Evolutionary conservation across 2,888 invertebrate genomes (phyloP), one percentile per base, ranked within the genome.

Genomic region (Colletes collaris): DNA sequence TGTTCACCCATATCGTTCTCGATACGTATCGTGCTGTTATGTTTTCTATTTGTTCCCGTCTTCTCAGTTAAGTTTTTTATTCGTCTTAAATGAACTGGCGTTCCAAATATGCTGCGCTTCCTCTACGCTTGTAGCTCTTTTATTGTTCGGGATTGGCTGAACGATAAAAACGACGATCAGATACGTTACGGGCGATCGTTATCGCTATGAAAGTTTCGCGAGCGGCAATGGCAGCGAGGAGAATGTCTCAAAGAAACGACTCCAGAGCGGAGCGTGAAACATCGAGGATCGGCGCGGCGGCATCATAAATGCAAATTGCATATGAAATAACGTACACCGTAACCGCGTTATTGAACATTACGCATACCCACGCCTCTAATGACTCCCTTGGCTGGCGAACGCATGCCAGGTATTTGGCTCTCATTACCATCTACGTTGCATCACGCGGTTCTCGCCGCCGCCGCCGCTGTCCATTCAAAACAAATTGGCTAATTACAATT

Each of bases 401-500:
- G 52, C 66, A 81, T 55, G 67, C 60, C 70, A 68, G 67, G 76
- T 78, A 76, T 84, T 84, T 79, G 76, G 76, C 44, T 58, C 82
- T 84, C 73, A 74, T 80, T 80, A 79, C 63, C 76, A 80, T 84
- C 66, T 64, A 62, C 65, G 80, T 83, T 83, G 76, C 83, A 74
- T 78, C 84, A 79, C 66, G 40, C 65, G 35, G 10, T 27, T 71
- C 62, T 55, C 64, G 8, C 35, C 37, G 35, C 52, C 53, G 52
- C 10, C 49, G 46, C 11, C 27, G 55, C 62, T 55, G 66, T 56
- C 62, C 73, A 68, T 78, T 79, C 74, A 59, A 76, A 78, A 76
- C 77, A 76, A 85, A 82, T 85, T 78, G 74, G 68, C 67, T 80
- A 70, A 82, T 84, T 85, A 79, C 76, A 72, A 81, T 76, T 80